Percentiles rank a stretch among this genome's conserved stretches.
Evolutionary conservation across 2,888 invertebrate genomes (phyloP).

Genomic region (Saturnia japonica): DNA sequence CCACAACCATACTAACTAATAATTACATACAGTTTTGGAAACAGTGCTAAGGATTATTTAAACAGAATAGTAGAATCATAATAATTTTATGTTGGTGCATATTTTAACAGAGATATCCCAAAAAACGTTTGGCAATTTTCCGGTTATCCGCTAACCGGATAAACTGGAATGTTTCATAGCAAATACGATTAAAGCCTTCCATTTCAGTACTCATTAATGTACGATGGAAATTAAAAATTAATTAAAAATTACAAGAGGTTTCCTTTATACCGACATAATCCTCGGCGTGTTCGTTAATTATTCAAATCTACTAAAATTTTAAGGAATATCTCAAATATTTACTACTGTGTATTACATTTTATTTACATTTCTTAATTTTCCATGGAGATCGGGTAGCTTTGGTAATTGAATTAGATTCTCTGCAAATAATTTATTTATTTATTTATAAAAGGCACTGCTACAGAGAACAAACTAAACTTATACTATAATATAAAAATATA

Average conservation of each 20-base stretch:
- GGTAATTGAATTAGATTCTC: background rate
- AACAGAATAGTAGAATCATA: background rate
- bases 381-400: background rate
- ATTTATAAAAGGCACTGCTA: no score
- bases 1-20: no score
- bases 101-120: conserved; percentile 1
- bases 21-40: background rate
- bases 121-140: conserved; percentile 25
- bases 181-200: conserved; percentile 37
- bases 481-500: no score
- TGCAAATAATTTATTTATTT: background rate
- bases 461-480: no score
- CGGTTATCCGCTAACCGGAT: conserved; percentile 34
- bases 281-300: conserved; percentile 21
- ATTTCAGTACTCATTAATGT: conserved; percentile 29
- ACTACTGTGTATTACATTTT: background rate
- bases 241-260: conserved; percentile 25
- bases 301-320: conserved; percentile 16
- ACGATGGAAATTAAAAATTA: conserved; percentile 33
- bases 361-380: background rate
- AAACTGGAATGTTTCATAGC: conserved; percentile 22
- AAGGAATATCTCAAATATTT: conserved; percentile 4
- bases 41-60: background rate
- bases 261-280: conserved; percentile 23
- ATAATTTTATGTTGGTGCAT: background rate